These are phyloP conservation scores for Neogale vison DNA, from an alignment of 2,113 vertebrate genomes.

Conservation along the genomic window DNA sequence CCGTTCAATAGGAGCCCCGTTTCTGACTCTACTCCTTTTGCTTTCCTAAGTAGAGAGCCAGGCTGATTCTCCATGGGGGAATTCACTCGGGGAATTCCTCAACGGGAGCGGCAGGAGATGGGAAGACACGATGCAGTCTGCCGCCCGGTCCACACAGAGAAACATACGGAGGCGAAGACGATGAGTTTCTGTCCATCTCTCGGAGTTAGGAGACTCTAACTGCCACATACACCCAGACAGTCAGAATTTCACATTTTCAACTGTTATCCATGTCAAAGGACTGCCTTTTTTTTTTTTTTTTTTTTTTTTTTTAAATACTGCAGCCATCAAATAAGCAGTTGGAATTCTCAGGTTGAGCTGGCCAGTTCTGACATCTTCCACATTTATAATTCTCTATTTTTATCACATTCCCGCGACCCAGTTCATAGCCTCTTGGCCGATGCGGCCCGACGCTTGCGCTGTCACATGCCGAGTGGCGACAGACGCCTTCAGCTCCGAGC, in stretches of 20 bases:
- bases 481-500: background rate
- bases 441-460: background rate
- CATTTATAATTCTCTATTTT: background rate
- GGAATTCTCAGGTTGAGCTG: background rate
- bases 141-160: accelerated
- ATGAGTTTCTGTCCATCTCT: background rate
- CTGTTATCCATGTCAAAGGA: background rate
- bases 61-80: accelerated
- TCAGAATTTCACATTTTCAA: background rate
- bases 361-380: background rate
- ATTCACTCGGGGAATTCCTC: background rate
- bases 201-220: background rate
- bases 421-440: accelerated
- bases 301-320: background rate
- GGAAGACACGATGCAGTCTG: background rate
- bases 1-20: background rate
- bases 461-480: background rate
- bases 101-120: accelerated
- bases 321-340: background rate
- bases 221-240: background rate
- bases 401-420: background rate
- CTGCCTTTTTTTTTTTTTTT: background rate
- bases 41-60: background rate
- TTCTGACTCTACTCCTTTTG: background rate
- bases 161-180: background rate